These are phyloP conservation scores for Physeter macrocephalus DNA, from an alignment of 2,113 vertebrate species.

Conservation along the genomic window DNA sequence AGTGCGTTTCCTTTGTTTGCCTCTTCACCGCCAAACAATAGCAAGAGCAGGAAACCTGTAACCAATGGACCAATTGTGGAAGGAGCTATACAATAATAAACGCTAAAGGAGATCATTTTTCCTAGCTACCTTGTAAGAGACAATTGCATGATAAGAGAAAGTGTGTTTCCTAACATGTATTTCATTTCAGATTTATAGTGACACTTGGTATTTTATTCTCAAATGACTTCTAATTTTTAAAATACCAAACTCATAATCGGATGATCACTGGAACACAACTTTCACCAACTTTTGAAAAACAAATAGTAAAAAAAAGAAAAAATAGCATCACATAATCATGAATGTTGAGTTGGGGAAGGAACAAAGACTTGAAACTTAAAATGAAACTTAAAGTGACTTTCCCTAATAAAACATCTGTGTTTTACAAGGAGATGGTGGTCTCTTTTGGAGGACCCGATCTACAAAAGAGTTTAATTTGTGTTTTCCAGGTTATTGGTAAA, in stretches of 20 bases:
- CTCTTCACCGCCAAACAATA: slow-evolving; percentile 40
- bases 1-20: slow-evolving; percentile 51
- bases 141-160: background rate
- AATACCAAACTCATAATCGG: background rate
- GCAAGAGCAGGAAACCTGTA: slow-evolving; percentile 11
- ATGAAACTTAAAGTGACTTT: background rate
- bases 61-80: background rate
- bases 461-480: background rate
- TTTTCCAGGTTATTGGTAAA: background rate
- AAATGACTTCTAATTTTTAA: background rate
- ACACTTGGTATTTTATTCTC: background rate
- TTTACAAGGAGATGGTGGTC: background rate
- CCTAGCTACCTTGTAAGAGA: background rate
- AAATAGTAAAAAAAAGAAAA: background rate
- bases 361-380: slow-evolving; percentile 38
- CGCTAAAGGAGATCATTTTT: background rate
- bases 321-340: background rate
- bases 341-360: slow-evolving; percentile 11
- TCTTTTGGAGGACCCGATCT: background rate
- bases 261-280: background rate
- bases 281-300: slow-evolving; percentile 11
- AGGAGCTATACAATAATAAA: background rate
- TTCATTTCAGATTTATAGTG: slow-evolving; percentile 22
- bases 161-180: background rate
- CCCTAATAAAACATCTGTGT: background rate